These are phyloP conservation scores for Zootoca vivipara DNA, from an alignment of 2,113 vertebrate genomes.

Conservation along the genomic window DNA sequence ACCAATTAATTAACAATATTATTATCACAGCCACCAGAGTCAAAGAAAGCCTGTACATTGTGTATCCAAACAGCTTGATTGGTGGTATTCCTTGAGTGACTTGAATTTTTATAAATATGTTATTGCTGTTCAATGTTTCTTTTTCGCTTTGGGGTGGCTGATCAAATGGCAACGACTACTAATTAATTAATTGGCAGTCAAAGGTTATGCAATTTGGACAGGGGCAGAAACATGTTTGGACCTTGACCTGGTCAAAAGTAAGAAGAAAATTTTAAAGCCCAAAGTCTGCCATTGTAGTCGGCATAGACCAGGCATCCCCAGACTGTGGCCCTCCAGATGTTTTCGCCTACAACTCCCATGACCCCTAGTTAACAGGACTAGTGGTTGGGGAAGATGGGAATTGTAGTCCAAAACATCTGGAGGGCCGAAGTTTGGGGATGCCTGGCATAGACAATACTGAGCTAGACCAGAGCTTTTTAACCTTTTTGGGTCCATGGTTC, in stretches of 20 bases:
- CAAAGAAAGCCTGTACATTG: not conserved
- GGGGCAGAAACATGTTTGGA: not conserved
- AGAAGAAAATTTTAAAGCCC: not conserved
- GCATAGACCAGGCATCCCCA: too few relatives aligned
- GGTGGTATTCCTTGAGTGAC: not conserved
- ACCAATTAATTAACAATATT: conserved; percentile 15
- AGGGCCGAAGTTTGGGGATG: too few relatives aligned
- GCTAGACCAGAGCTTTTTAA: too few relatives aligned
- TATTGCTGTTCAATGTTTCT: not conserved
- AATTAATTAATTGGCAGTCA: not conserved
- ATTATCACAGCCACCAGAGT: not conserved
- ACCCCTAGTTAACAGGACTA: too few relatives aligned
- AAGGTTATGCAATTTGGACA: not conserved
- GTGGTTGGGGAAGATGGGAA: too few relatives aligned
- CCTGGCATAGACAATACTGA: too few relatives aligned
- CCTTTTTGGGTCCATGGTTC: too few relatives aligned
- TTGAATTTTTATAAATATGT: not conserved
- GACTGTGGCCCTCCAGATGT: too few relatives aligned
- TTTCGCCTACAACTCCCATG: too few relatives aligned
- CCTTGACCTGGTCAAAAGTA: not conserved
- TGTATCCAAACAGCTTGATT: not conserved
- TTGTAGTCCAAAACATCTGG: too few relatives aligned
- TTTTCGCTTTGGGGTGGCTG: not conserved
- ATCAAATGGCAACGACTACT: conserved; percentile 6
- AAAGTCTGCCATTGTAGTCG: too few relatives aligned